A percentile compares a stretch with the other conserved stretches of the same genome.
Evolutionary conservation across 2,797 vertebrate genomes (phyloP).

Genomic region (Antennarius maculatus): DNA sequence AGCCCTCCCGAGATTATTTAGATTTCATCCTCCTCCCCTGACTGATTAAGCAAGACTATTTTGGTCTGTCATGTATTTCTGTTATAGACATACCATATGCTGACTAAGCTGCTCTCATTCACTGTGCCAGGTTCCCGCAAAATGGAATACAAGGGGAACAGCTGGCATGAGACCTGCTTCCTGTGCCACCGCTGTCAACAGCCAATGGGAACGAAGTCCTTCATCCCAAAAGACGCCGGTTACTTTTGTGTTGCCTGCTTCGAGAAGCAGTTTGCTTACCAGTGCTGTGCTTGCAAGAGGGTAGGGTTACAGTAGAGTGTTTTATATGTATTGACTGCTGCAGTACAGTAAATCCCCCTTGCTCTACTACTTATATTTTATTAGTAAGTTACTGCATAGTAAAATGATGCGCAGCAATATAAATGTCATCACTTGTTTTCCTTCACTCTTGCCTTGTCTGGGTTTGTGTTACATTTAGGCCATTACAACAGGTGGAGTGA

Average conservation of each 20-base stretch:
- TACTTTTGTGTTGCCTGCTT: conserved; percentile 94
- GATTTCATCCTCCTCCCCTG: conserved; percentile 24
- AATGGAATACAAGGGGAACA: conserved; percentile 97
- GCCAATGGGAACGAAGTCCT: conserved; percentile 93
- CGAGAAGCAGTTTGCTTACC: conserved; percentile 94
- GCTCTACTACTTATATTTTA: conserved; percentile 29
- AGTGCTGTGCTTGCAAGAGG: conserved; percentile 95
- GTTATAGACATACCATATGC: conserved; percentile 64
- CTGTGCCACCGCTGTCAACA: conserved; percentile 92
- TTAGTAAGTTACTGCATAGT: conserved; percentile 8
- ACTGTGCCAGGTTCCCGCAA: conserved; percentile 91
- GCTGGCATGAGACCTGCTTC: conserved; percentile 98
- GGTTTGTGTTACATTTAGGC: conserved; percentile 73
- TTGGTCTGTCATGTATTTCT: conserved; percentile 41
- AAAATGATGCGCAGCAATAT: background rate
- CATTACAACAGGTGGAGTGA: conserved; percentile 91
- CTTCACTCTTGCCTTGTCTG: conserved; percentile 1
- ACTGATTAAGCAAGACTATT: conserved; percentile 46
- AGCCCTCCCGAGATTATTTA: conserved; percentile 33
- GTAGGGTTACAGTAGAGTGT: conserved; percentile 73
- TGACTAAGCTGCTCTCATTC: conserved; percentile 65
- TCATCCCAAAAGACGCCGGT: conserved; percentile 92
- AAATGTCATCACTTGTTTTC: conserved; percentile 4
- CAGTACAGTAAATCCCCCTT: conserved; percentile 38
- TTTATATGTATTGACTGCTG: conserved; percentile 27